Evolutionary conservation across 1,140 invertebrate genomes (phyloP), one percentile per base, ranked within the genome.

Genomic region (Diorhabda elongata): DNA sequence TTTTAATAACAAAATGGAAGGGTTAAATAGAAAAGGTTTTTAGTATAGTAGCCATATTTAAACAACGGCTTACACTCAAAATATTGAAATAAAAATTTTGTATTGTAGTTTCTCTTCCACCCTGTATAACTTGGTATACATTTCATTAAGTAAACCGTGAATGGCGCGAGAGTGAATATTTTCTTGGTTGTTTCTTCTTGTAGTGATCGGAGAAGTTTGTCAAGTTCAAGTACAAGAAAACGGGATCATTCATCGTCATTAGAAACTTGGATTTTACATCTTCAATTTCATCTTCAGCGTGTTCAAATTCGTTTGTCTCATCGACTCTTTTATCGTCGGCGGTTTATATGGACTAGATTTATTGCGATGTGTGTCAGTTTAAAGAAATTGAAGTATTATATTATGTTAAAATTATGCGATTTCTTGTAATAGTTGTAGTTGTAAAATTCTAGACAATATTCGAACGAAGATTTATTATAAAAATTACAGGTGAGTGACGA

Each of bases 351-450:
- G 26, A 26, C 26, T 26, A 26, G 26, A 26, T 52, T 52, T 52
- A 6, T 52, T 67, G 42, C 56, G 45, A 67, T 74, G 68, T 67
- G 60, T 26, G 61, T 73, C 8, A 62, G 67, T 11, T 8, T 70
- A 56, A 69, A 71, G 61, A 70, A 73, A 63, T 61, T 73, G 42
- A 66, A 65, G 66, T 74, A 56, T 52, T 74, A 74, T 44, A 74
- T 73, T 42, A 74, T 74, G 73, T 63, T 72, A 47, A 70, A 74
- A 45, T 59, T 70, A 11, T 70, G 69, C 58, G 61, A 63, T 58
- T 11, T 26, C 6, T 11, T 60, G 58, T 60, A n/a, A 52, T 52
- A 52, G 6, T 52, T 52, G 47, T 52, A n/a, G n/a, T 52, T 52
- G n/a, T 52, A 8, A 52, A 52, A 52, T n/a, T 26, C 26, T 26